Percentiles rank a stretch among this genome's conserved stretches.
These are phyloP conservation scores for Chionoecetes opilio DNA, from an alignment of 1,140 invertebrate genomes.

Conservation along the genomic window DNA sequence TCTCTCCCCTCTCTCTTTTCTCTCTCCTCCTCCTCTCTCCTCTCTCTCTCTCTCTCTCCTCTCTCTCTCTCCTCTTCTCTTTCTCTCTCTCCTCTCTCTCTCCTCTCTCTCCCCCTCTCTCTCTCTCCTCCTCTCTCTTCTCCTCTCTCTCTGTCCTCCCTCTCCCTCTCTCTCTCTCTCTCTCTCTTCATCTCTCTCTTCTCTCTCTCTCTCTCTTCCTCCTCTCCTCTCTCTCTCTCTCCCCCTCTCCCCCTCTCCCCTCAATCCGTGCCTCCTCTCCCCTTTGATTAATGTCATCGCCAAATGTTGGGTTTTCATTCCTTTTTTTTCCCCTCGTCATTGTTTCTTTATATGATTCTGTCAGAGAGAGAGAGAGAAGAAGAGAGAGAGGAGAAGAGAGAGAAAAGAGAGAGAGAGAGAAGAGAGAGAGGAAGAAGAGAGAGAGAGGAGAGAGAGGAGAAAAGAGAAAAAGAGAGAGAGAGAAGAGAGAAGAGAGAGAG, in stretches of 20 bases:
- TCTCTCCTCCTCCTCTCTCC: neutral
- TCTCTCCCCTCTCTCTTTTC: constrained; percentile 33
- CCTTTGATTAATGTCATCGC: neutral
- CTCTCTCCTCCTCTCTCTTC: no score
- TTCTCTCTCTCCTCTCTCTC: no score
- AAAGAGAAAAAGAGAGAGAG: neutral
- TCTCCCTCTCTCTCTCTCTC: neutral
- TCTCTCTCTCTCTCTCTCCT: constrained; percentile 55
- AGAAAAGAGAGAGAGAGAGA: no score
- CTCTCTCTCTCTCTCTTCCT: no score
- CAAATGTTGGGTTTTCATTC: constrained; percentile 10
- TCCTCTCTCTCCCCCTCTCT: no score
- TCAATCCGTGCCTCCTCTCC: neutral
- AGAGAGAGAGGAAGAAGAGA: no score
- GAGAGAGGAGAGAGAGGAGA: neutral
- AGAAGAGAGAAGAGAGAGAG: no score
- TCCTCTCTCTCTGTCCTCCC: neutral
- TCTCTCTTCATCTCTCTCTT: constrained; percentile 34
- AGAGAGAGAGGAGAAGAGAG: neutral
- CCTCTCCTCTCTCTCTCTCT: constrained; percentile 39
- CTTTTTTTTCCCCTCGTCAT: neutral
- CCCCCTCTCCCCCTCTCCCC: neutral
- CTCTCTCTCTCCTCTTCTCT: neutral
- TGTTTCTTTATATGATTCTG: neutral
- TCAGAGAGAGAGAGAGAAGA: neutral